Evolutionary conservation across 2,113 vertebrate species (phyloP), one percentile per base, ranked within the genome.

Genomic region (Mixornis gularis): DNA sequence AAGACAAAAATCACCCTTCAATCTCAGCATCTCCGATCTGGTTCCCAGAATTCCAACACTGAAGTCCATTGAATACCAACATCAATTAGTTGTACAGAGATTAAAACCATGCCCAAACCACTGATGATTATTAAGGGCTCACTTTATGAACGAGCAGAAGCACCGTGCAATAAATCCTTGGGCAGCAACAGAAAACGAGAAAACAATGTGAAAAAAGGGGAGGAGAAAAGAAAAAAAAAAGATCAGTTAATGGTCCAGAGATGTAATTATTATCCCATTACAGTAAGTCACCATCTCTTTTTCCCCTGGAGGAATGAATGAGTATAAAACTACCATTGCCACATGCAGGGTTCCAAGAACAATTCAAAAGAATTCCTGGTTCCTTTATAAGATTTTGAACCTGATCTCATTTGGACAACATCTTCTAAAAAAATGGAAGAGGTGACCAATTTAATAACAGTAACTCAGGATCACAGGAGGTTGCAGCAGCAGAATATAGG

Each of bases 381-480:
- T 83, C 58, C 85, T 88, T 81, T 80, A 65, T 56, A 93, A 93
- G 63, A 87, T 73, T 87, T 44, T 92, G 74, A 96, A 91, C 44
- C 29, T 34, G 5, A 82, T 68, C 69, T 93, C 81, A 85, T 81
- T 89, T 93, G 76, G 74, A 89, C 74, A 93, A 90, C 65, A 85
- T 77, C 59, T 84, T 94, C 70, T 87, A 87, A 90, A 85, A 77
- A 92, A 95, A 92, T 96, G 60, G 88, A 92, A 97, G 85, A 94
- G 8, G 81, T 55, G 69, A 95, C 65, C 78, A 72, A 53, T 89
- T 88, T 80, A 86, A 76, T 83, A 77, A 68, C 40, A 74, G 22
- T 70, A 83, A 82, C 51, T 55, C 58, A 56, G n/a, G 41, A 85
- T 36, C 53, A 72, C 55, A 91, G 36, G 32, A 55, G 20, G 10